These are phyloP conservation scores for Eupithecia pulchellata DNA, from an alignment of 2,888 invertebrate genomes.

Conservation along the genomic window DNA sequence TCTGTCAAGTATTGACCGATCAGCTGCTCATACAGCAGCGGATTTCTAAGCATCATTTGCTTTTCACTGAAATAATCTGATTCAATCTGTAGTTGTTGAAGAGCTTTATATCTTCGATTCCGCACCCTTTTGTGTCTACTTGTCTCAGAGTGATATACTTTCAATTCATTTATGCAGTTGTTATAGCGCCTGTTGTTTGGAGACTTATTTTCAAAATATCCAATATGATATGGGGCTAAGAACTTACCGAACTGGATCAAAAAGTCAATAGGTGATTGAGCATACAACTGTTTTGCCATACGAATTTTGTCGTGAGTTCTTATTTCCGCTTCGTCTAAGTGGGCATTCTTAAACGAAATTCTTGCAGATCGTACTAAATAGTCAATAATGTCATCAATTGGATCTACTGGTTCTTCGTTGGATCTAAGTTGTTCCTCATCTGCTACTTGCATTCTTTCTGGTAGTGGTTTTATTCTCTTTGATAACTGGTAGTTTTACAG, in stretches of 20 bases:
- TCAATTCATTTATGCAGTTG: conserved; percentile 87
- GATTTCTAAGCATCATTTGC: conserved; percentile 97
- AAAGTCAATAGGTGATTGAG: conserved; percentile 89
- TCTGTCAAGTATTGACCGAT: conserved; percentile 94
- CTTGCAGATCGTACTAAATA: conserved; percentile 86
- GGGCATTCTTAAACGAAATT: conserved; percentile 92
- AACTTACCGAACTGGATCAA: conserved; percentile 91
- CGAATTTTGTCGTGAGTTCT: conserved; percentile 88
- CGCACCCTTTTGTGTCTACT: conserved; percentile 85
- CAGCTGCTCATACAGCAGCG: conserved; percentile 94
- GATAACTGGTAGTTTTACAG: background rate
- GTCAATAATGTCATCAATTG: conserved; percentile 86
- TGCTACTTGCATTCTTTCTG: conserved; percentile 13
- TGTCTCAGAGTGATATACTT: conserved; percentile 81
- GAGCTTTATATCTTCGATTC: conserved; percentile 93
- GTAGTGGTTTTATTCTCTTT: no score
- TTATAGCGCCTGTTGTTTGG: conserved; percentile 67
- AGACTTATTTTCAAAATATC: conserved; percentile 86
- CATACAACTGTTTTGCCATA: conserved; percentile 88
- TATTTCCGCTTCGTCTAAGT: conserved; percentile 91
- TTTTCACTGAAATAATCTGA: conserved; percentile 94
- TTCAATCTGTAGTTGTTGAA: conserved; percentile 89
- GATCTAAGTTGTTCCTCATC: conserved; percentile 15
- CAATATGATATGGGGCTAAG: conserved; percentile 88
- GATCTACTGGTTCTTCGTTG: conserved; percentile 63